A percentile compares a stretch with the other conserved stretches of the same genome.
Conservation (phyloP, 2,797 vertebrate species). For the Sebastes hubbsi region DNA sequence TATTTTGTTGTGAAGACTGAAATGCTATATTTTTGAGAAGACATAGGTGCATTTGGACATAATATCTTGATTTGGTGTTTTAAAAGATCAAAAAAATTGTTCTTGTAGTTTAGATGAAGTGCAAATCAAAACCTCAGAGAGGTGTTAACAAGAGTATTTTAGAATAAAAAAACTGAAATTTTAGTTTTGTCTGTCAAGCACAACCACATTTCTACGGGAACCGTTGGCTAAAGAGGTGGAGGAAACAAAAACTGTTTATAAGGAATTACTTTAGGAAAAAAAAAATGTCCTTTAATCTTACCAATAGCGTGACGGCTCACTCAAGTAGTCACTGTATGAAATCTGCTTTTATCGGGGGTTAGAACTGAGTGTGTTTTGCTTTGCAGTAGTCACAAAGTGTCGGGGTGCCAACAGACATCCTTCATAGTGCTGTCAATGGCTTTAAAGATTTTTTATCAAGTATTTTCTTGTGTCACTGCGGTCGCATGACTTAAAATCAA, state of each 20-base stretch:
- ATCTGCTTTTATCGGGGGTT: slow-evolving; percentile 71
- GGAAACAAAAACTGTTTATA: slow-evolving; percentile 75
- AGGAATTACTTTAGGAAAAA: slow-evolving; percentile 68
- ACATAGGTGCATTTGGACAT: slow-evolving; percentile 84
- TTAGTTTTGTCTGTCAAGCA: slow-evolving; percentile 92
- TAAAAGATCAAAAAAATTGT: slow-evolving; percentile 75
- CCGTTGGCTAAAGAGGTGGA: slow-evolving; percentile 65
- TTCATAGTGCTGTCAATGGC: slow-evolving; percentile 79
- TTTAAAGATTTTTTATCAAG: slow-evolving; percentile 84
- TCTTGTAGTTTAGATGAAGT: slow-evolving; percentile 85
- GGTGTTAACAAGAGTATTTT: slow-evolving; percentile 83
- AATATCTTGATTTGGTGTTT: slow-evolving; percentile 87
- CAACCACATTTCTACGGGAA: slow-evolving; percentile 86
- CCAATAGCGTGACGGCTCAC: slow-evolving; percentile 68
- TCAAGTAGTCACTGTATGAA: slow-evolving; percentile 67
- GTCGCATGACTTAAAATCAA: slow-evolving; percentile 86
- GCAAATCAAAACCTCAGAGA: slow-evolving; percentile 81
- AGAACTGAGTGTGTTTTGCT: slow-evolving; percentile 78
- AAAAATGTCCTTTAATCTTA: slow-evolving; percentile 71
- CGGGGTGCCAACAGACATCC: slow-evolving; percentile 60
- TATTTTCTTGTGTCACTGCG: slow-evolving; percentile 84
- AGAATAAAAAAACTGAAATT: slow-evolving; percentile 81
- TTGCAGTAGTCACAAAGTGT: slow-evolving; percentile 78
- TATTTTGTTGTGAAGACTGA: slow-evolving; percentile 89
- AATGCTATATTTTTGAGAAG: slow-evolving; percentile 97